Evolutionary conservation across 2,113 vertebrate genomes (phyloP).

Genomic region (Oryzias woworae): DNA sequence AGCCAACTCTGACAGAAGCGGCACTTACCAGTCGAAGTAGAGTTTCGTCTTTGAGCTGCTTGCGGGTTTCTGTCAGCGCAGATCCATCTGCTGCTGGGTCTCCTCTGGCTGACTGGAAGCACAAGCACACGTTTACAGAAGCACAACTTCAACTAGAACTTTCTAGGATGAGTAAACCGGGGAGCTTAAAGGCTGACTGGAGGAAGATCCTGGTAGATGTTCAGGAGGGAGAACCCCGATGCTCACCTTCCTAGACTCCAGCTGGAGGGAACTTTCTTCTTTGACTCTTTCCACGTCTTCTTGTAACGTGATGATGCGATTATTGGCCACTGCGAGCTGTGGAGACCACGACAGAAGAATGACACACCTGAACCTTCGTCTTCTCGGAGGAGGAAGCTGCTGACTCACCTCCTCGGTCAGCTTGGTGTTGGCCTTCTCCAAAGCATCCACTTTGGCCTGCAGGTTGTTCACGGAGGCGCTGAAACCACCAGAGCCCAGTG

Average conservation of each 20-base stretch:
- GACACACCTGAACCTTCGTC: not conserved
- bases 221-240: not conserved
- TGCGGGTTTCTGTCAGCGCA: conserved; percentile 86
- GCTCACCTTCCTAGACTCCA: conserved; percentile 90
- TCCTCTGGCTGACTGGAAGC: conserved; percentile 58
- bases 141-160: no score
- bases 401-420: conserved; percentile 90
- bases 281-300: conserved; percentile 95
- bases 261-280: conserved; percentile 87
- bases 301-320: conserved; percentile 96
- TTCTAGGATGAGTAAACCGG: no score
- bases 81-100: conserved; percentile 84
- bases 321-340: conserved; percentile 96
- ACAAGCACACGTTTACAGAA: not conserved
- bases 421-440: conserved; percentile 99
- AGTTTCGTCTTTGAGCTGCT: conserved; percentile 97
- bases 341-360: conserved; percentile 1
- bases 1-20: not conserved
- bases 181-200: no score
- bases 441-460: conserved; percentile 94
- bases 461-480: conserved; percentile 98
- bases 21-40: conserved; percentile 88
- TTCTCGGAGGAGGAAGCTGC: rapidly evolving
- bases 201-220: no score
- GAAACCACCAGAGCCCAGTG: not conserved